These are phyloP conservation scores for Hemicentrotus pulcherrimus DNA, from an alignment of 35 echinoderm and acorn worm genomes.

Conservation along the genomic window DNA sequence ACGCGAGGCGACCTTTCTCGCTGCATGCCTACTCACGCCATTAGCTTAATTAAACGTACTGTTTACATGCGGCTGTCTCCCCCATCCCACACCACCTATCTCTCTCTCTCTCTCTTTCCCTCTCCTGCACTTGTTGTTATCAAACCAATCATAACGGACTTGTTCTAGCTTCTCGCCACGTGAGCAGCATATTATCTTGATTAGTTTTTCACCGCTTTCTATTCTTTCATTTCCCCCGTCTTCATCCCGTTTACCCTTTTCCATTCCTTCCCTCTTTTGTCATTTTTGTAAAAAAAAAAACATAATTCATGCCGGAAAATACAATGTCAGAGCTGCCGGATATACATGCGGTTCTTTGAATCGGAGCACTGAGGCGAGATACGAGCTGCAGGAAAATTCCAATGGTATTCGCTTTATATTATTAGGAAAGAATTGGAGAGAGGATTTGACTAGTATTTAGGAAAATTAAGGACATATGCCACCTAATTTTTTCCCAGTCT, in stretches of 20 bases:
- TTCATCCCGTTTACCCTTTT: neutral
- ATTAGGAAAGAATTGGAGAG: slow-evolving; percentile 18
- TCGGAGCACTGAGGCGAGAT: neutral
- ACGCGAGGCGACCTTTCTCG: neutral
- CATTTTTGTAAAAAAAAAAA: neutral
- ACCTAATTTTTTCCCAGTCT: neutral
- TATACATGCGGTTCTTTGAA: neutral
- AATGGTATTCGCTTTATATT: slow-evolving; percentile 35
- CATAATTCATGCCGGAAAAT: neutral
- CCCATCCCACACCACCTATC: neutral
- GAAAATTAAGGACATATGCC: slow-evolving; percentile 42
- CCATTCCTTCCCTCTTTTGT: neutral
- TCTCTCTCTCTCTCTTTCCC: neutral
- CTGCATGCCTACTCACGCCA: neutral
- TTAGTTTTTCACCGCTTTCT: slow-evolving; percentile 27
- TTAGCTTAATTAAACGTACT: slow-evolving; percentile 42
- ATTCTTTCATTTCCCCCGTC: neutral
- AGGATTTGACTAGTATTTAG: slow-evolving; percentile 32
- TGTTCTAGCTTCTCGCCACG: slow-evolving; percentile 14
- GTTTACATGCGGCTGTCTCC: slow-evolving; percentile 6
- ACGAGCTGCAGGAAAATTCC: slow-evolving; percentile 4
- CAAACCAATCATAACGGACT: neutral
- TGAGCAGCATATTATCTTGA: slow-evolving; percentile 35
- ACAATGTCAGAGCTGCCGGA: neutral
- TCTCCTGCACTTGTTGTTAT: slow-evolving; percentile 16